These are phyloP conservation scores for Heterodera carotae DNA, from an alignment of 1,140 invertebrate species.

Conservation along the genomic window DNA sequence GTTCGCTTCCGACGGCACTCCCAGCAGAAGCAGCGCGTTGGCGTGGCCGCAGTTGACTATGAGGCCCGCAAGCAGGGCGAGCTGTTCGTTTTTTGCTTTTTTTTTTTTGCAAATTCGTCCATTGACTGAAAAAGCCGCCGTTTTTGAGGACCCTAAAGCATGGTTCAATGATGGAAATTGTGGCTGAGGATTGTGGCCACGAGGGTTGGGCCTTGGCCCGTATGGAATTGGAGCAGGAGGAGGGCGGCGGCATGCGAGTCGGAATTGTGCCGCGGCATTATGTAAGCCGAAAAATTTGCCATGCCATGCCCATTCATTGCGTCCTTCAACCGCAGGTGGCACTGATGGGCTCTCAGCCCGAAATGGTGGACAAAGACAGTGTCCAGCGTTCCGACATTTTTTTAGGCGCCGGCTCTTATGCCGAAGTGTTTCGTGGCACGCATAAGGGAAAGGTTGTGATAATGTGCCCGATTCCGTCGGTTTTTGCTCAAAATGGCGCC, in stretches of 20 bases:
- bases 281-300: not conserved
- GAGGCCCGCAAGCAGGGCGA: constrained; percentile 30
- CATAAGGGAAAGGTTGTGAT: constrained; percentile 23
- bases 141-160: constrained; percentile 24
- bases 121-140: no score
- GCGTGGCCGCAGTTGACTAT: constrained; percentile 30
- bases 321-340: constrained; percentile 10
- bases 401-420: constrained; percentile 23
- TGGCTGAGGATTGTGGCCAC: constrained; percentile 34
- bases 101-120: not conserved
- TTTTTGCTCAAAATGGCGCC: not conserved
- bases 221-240: constrained; percentile 14
- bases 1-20: not conserved
- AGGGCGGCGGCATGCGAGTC: not conserved
- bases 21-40: constrained; percentile 30
- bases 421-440: constrained; percentile 31
- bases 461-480: not conserved
- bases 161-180: constrained; percentile 40
- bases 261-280: constrained; percentile 38
- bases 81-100: constrained; percentile 8
- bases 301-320: not conserved
- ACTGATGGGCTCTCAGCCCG: constrained; percentile 29
- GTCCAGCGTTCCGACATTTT: not conserved
- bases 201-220: constrained; percentile 39
- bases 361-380: constrained; percentile 9